Conservation (phyloP, 2,797 vertebrate genomes). For the Buceros bicornis region DNA sequence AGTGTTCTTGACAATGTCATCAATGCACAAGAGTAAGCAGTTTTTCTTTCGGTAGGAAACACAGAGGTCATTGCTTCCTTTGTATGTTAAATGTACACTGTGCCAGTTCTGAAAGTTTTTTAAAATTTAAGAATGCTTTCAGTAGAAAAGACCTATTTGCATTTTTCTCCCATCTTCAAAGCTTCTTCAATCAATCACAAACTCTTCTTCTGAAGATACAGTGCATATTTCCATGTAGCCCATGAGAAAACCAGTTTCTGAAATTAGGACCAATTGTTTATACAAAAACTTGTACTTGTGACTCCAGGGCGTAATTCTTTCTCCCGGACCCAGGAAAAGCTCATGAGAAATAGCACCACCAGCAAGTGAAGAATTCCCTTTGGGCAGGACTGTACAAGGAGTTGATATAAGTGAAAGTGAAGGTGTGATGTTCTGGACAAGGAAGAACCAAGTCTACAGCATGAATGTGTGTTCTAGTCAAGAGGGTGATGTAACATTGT, state of each 20-base stretch:
- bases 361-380: background rate
- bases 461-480: background rate
- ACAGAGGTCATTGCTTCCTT: background rate
- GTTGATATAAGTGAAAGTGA: rapidly evolving
- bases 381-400: background rate
- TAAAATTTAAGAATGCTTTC: background rate
- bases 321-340: background rate
- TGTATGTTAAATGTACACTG: background rate
- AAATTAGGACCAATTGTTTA: background rate
- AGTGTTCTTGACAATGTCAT: background rate
- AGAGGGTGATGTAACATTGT: background rate
- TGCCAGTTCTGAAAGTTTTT: background rate
- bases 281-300: background rate
- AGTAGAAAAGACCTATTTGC: background rate
- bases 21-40: background rate
- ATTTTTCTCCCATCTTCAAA: background rate
- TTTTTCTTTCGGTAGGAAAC: background rate
- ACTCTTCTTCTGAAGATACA: background rate
- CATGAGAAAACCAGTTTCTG: background rate
- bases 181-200: background rate
- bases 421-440: background rate
- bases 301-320: background rate
- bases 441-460: background rate
- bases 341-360: background rate
- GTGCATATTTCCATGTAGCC: background rate